Base-by-base conservation (phyloP, 2,888 invertebrate species). In the Heliconius sara region DNA sequence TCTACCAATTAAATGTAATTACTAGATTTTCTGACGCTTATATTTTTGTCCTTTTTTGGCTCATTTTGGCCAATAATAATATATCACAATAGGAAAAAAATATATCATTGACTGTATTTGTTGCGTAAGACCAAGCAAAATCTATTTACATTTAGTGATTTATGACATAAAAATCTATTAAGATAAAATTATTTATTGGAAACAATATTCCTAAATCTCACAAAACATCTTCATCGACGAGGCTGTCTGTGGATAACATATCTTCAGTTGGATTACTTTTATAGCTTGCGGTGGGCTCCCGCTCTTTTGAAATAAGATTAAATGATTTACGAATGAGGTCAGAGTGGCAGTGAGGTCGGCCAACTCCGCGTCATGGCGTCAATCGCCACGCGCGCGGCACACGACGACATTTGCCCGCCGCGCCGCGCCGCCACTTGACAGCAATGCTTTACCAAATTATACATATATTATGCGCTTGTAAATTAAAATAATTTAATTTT, bases 271-370 rank as follows among this genome's bases (percentile, higher is more conserved):
- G 84, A 85, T 86, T 88, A 88, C 87, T 87, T 89, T 85, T 90
- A 90, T 89, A 85, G 88, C 85, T 84, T 85, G 85, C 84, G 84
- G 86, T 85, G 86, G 89, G 91, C 90, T 91, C 89, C 88, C 90
- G 90, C 87, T 91, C 91, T 90, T 91, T 87, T 87, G 88, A 87
- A 90, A 89, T 89, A 89, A 91, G 89, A 91, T 91, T 93, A 92
- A 93, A 93, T 92, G 91, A 94, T 94, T 94, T 94, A 94, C 93
- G 93, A 92, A 93, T 92, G 93, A 92, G 94, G 94, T 94, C 94
- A 93, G 88, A 87, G 89, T 88, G 90, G 90, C 89, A 91, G 89
- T 86, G 90, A 89, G 93, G 92, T 91, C 91, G 88, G 86, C 86
- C 88, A 88, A 88, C 90, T 89, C 88, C 85, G 88, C 85, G 87